phyloP scores from a whole-genome alignment of 2,888 invertebrate species.

The Hedychridium roseum region DNA sequence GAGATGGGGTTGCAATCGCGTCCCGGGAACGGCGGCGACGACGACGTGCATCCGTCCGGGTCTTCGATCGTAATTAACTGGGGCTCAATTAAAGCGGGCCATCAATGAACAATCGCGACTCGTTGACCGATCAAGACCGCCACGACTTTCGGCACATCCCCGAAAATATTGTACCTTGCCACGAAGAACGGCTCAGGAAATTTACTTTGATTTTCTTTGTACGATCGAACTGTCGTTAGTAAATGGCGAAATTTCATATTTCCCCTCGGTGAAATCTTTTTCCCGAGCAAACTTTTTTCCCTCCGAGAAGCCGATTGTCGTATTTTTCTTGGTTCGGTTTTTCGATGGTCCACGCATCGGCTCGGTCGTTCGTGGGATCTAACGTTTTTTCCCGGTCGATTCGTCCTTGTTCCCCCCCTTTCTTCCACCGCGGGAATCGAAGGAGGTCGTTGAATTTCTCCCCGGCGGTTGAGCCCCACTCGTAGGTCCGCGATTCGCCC shows the following conservation, averaged over 20 bases:
- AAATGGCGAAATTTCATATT: no score
- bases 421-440: conserved; percentile 10
- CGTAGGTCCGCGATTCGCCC: not conserved
- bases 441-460: conserved; percentile 27
- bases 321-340: not conserved
- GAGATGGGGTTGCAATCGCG: conserved; percentile 14
- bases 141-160: no score
- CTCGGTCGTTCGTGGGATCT: not conserved
- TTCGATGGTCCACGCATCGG: not conserved
- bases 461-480: not conserved
- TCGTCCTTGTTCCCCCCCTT: not conserved
- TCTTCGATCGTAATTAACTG: conserved; percentile 23
- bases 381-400: not conserved
- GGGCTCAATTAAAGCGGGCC: conserved; percentile 8
- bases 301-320: not conserved
- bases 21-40: conserved; percentile 21
- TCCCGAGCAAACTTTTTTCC: no score
- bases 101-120: conserved; percentile 5
- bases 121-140: no score
- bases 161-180: no score
- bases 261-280: no score
- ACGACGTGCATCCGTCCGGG: conserved; percentile 13
- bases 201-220: no score
- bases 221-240: no score
- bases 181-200: no score